Base-by-base conservation (phyloP, 92 coral and sea anemone species). In the Palythoa grandiflora region DNA sequence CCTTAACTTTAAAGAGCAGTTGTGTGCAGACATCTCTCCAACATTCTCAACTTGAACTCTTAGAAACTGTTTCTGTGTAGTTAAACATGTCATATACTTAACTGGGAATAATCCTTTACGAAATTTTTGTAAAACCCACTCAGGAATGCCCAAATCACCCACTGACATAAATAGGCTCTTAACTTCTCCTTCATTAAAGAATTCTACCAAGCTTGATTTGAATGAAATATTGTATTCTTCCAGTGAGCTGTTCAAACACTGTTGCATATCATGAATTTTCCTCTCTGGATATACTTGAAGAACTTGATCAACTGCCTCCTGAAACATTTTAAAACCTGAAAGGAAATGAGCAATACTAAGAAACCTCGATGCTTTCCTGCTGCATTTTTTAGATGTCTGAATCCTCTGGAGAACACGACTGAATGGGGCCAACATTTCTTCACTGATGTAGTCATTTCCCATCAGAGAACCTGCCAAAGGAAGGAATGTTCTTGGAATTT, bases 381-480 rank as follows among this genome's bases (percentile, higher is more conserved):
- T 79, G 13, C 80, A 72, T 13, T 73, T 55, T 38, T 66, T 44
- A 36, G 78, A 3, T 3, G 86, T 73, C 51, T 92, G 93, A 84
- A 79, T 71, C 75, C 87, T 88, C 57, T 80, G 72, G 21, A 95
- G 84, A 48, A 86, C 89, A 21, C 54, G 55, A 10, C 89, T 61
- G 80, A 94, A 96, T 44, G 89, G 93, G 9, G 66, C 90, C 40
- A 95, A 83, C 52, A 89, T 76, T 7, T 83, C 79, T 4, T 17
- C 48, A 20, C 92, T 91, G 13, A 97, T 84, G 61, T 91, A 97
- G 71, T 97, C 99, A 77, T 97, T 97, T 5, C 98, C 99, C 48
- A 96, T 83, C 39, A 95, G 83, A 21, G 99, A 97, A 63, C 97
- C 99, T 9, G 93, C 86, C 83, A 97, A 80, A 6, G 99, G 98